phyloP scores from a whole-genome alignment of 2,888 invertebrate species.

The Andrena bicolor region DNA sequence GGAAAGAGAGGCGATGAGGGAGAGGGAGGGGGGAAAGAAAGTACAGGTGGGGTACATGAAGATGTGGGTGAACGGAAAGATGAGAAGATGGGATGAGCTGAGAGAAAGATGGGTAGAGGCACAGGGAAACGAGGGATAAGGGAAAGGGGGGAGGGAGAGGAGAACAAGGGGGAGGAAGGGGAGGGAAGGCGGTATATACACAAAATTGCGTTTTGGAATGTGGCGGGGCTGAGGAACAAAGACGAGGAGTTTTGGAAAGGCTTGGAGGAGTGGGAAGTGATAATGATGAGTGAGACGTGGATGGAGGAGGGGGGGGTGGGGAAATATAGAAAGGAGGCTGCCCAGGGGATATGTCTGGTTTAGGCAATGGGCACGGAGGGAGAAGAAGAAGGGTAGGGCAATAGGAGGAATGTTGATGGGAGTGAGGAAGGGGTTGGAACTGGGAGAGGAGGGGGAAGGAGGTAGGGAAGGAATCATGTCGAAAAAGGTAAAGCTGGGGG shows the following conservation, averaged over 20 bases:
- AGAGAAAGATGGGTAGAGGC: not conserved
- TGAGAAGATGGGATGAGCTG: constrained; percentile 6
- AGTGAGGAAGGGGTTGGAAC: too few relatives aligned
- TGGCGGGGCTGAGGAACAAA: not conserved
- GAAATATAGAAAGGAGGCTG: too few relatives aligned
- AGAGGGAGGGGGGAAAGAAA: too few relatives aligned
- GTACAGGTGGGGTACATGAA: too few relatives aligned
- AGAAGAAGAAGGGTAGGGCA: too few relatives aligned
- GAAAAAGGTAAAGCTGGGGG: too few relatives aligned
- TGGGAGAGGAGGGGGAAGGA: too few relatives aligned
- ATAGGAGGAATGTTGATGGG: too few relatives aligned
- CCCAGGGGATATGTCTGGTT: too few relatives aligned
- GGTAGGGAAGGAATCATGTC: too few relatives aligned
- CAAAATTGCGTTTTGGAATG: not conserved
- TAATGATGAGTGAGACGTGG: not conserved
- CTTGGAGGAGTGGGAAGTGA: not conserved
- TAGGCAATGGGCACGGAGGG: too few relatives aligned
- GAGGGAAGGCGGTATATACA: not conserved
- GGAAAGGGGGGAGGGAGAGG: not conserved
- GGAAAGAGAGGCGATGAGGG: not conserved
- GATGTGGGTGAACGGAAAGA: not conserved
- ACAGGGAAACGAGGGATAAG: not conserved
- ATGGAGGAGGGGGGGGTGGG: not conserved
- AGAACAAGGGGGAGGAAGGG: not conserved
- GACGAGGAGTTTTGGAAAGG: too few relatives aligned